These are phyloP conservation scores for Dasyprocta punctata DNA, from an alignment of 2,113 vertebrate genomes.

Conservation along the genomic window DNA sequence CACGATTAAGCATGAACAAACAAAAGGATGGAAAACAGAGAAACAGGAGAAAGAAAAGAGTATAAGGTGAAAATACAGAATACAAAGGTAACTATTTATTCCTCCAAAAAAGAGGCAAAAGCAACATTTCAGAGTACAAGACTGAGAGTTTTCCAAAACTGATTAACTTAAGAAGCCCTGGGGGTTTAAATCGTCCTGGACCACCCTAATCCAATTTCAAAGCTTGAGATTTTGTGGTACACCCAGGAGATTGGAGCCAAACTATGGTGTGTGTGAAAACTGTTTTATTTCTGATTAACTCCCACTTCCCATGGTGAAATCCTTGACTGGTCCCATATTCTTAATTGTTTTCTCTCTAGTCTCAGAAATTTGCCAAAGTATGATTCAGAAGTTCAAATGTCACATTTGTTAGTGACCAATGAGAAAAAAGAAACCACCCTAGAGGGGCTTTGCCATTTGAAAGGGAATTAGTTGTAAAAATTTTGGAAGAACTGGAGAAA, in stretches of 20 bases:
- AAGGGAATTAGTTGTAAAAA: not conserved
- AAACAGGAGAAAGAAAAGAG: too few species aligned
- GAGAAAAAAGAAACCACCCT: not conserved
- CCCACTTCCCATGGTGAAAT: not conserved
- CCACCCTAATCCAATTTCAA: constrained; percentile 47
- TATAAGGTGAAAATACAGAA: too few species aligned
- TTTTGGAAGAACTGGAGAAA: not conserved
- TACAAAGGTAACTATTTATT: not conserved
- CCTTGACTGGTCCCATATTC: not conserved
- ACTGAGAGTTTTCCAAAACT: constrained; percentile 25
- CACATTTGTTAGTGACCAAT: not conserved
- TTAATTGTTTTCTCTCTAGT: not conserved
- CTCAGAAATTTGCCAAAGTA: not conserved
- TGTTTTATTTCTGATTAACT: constrained; percentile 48
- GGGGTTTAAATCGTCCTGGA: not conserved
- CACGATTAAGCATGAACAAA: too few species aligned
- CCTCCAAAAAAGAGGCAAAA: constrained; percentile 14
- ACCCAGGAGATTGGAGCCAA: not conserved
- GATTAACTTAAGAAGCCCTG: constrained; percentile 32
- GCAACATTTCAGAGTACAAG: constrained; percentile 3
- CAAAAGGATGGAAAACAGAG: too few species aligned
- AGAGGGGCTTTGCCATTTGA: not conserved
- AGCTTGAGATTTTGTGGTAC: not conserved
- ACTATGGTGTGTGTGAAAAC: not conserved
- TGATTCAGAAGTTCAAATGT: not conserved